Base-by-base conservation (phyloP, 2,888 invertebrate genomes). In the Agrotis exclamationis region DNA sequence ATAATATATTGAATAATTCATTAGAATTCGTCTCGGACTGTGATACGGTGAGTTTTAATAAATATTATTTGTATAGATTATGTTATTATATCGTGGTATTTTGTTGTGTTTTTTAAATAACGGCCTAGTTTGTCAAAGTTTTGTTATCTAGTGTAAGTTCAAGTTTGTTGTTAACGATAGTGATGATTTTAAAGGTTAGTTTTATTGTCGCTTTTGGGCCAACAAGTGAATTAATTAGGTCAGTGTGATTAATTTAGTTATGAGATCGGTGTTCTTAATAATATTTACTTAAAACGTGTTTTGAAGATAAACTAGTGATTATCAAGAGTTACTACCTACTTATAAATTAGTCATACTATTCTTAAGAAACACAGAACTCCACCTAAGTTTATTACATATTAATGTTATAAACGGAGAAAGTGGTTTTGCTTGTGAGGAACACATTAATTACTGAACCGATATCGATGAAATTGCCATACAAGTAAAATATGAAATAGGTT, bases 1-100 rank as follows among this genome's bases (percentile, higher is more conserved):
- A 95, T 79, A 95, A 95, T 71, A 86, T 92, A 39, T 67, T 95
- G 28, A 92, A 94, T 80, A 88, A 87, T 45, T 93, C 95, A 0
- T 66, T 91, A 62, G 94, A 94, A 54, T 92, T 92, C 33, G 64
- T 76, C 2, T 87, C 93, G 0, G 93, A 93, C 65, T 82, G 83
- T 72, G 93, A 93, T 78, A 82, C 86, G 91, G 92, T 80, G 63
- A 84, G 84, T 79, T 74, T 47, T 20, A 14, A 48, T 33, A 39
- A 11, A 2, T 39, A 39, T 39, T 39, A 2, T 11, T 11, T 13
- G 4, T 53, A 44, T 47, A 3, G 1, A 14, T 13, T 33, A 3
- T 16, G 6, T 22, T 33, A 11, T 6, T 56, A 4, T 47, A 7
- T 2, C 7, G 48, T 57, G 16, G 16, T 63, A 3, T 24, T 33